Percentiles rank a stretch among this genome's conserved stretches.
Evolutionary conservation across 2,888 invertebrate genomes (phyloP).

Genomic region (Conus canariensis): DNA sequence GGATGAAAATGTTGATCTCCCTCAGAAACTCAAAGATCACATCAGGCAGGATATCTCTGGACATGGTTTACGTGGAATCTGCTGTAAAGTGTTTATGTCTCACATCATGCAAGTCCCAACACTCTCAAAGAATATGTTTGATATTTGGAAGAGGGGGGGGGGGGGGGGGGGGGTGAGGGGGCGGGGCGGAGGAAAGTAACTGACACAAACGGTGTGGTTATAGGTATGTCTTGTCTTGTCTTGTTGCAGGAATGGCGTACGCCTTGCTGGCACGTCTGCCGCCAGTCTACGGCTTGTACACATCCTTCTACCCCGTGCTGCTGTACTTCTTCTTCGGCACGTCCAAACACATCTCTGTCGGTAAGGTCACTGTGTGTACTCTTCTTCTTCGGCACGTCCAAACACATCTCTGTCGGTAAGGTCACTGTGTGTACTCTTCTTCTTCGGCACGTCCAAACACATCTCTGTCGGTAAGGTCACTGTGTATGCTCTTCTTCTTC

Average conservation of each 20-base stretch:
- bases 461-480: constrained; percentile 89
- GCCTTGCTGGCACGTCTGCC: constrained; percentile 80
- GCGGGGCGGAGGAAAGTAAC: too few species aligned
- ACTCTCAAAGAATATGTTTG: too few species aligned
- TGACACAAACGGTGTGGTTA: too few species aligned
- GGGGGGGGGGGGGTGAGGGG: too few species aligned
- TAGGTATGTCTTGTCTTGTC: neutral
- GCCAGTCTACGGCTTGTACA: constrained; percentile 84
- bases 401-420: constrained; percentile 90
- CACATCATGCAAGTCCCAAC: too few species aligned
- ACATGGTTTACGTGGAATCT: too few species aligned
- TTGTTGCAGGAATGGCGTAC: constrained; percentile 81
- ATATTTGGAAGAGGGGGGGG: too few species aligned
- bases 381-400: constrained; percentile 91
- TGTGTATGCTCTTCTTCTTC: constrained; percentile 82
- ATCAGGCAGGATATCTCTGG: too few species aligned
- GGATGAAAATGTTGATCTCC: too few species aligned
- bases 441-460: constrained; percentile 93
- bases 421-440: constrained; percentile 78
- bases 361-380: constrained; percentile 78
- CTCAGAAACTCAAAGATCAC: too few species aligned
- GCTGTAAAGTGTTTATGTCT: too few species aligned
- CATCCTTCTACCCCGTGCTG: constrained; percentile 94
- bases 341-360: constrained; percentile 93
- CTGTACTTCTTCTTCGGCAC: constrained; percentile 92